Evolutionary conservation across 2,888 invertebrate genomes (phyloP), one percentile per base, ranked within the genome.

Genomic region (Heliconius hortense): DNA sequence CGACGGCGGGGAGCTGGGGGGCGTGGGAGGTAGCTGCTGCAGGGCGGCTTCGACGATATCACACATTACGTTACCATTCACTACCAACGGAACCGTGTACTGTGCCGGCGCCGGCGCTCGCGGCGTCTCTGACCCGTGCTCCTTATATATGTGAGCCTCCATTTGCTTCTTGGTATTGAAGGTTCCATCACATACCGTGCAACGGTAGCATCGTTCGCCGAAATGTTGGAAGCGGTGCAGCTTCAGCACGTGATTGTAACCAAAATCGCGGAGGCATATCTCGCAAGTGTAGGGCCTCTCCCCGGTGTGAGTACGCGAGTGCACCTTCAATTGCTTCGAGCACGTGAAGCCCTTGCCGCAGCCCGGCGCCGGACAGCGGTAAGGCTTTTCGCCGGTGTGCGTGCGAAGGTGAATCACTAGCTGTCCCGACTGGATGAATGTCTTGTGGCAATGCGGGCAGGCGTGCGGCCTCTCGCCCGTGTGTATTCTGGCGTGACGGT

Each of bases 261-360:
- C 98, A 86, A 98, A 98, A 74, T 97, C 97, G 80, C 98, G 97
- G 78, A 97, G 96, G 85, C 98, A 98, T 80, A 98, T 98, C 87
- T 98, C 98, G 89, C 98, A 98, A 71, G 97, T 97, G 85, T 98
- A 98, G 0, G 98, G 98, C 81, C 98, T 97, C 85, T 98, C 98
- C 2, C 98, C 98, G 0, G 98, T 98, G 86, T 98, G 98, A 1
- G 98, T 98, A 60, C 98, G 95, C 43, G 97, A 97, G 88, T 98
- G 98, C 53, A 98, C 98, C 89, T 98, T 98, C 24, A 98, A 94
- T 88, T 98, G 98, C 86, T 98, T 98, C 79, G 97, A 97, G 88
- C 98, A 98, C 5, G 98, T 98, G 90, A 98, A 98, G 8, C 98
- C 98, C 87, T 98, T 98, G 70, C 96, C 97, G 87, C 98, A 98